Conservation (phyloP, 2,888 invertebrate genomes). For the Syritta pipiens region DNA sequence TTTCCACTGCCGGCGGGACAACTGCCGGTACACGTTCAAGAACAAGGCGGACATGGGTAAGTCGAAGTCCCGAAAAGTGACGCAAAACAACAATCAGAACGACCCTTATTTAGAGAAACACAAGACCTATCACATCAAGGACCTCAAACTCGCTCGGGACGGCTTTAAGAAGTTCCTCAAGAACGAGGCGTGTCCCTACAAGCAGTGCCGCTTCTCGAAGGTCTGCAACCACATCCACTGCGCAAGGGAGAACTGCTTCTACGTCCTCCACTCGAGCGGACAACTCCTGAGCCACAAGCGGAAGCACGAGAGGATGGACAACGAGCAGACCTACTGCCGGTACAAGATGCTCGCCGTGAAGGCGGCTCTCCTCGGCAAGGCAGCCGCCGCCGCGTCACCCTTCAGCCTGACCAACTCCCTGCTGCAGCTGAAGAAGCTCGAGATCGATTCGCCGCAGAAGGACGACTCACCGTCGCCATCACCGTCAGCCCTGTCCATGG, state of each 20-base stretch:
- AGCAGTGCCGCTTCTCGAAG: conserved; percentile 92
- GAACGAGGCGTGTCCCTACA: conserved; percentile 93
- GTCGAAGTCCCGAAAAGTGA: too few species aligned
- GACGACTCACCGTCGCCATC: background rate
- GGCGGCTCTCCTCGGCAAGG: conserved; percentile 40
- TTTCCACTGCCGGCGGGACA: conserved; percentile 93
- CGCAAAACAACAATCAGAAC: background rate
- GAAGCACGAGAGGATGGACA: conserved; percentile 95
- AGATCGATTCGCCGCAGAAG: conserved; percentile 1
- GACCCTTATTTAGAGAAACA: conserved; percentile 87
- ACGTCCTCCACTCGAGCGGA: conserved; percentile 95
- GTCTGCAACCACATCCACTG: conserved; percentile 98
- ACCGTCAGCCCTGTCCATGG: conserved; percentile 22
- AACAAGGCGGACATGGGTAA: conserved; percentile 99
- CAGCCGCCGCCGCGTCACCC: background rate
- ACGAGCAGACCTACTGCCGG: conserved; percentile 81
- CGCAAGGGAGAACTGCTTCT: conserved; percentile 94
- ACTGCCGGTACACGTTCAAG: conserved; percentile 96
- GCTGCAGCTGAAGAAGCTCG: conserved; percentile 31
- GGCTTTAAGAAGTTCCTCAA: conserved; percentile 99
- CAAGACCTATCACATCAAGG: conserved; percentile 97
- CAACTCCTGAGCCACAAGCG: conserved; percentile 97
- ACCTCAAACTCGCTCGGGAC: conserved; percentile 93
- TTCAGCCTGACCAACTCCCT: conserved; percentile 20
- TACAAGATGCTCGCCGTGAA: conserved; percentile 70